Evolutionary conservation across 2,888 invertebrate genomes (phyloP), one percentile per base, ranked within the genome.

Genomic region (Melanostoma mellinum): DNA sequence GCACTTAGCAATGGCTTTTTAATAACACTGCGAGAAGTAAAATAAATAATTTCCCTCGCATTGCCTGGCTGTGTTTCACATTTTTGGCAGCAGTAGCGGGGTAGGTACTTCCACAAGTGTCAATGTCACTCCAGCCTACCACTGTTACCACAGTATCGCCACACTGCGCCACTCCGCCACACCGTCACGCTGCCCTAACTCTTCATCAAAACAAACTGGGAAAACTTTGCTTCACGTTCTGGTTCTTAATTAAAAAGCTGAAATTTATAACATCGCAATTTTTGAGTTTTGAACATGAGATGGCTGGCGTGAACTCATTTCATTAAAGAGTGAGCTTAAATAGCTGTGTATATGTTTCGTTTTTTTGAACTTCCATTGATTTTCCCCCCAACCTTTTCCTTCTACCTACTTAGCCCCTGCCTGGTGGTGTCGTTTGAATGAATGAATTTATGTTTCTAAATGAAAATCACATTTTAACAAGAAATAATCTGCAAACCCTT

Each of bases 381-480:
- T 38, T 38, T 30, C 5, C 4, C 3, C 53, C 36, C 6, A 30
- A 30, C 9, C 30, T 6, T 38, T 10, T n/a, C 5, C n/a, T 20
- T 5, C 61, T 50, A 9, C n/a, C 52, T 60, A 52, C 35, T 65
- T 61, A 48, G 56, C 56, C 69, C 63, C 53, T 56, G 3, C 40
- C 30, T 52, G 36, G 6, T 33, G 33, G 42, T 33, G 44, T 20
- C n/a, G 30, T 71, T 63, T 46, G 53, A 79, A 71, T 71, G 60
- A 84, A 75, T 61, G 84, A 79, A 84, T 74, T 78, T 79, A 78
- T 74, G 82, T 79, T 53, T 52, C 69, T 40, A 55, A 72, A 50
- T 53, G 79, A 78, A 82, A 84, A 75, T 84, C 79, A 71, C 67
- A 84, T 67, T 71, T 84, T 84, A 79, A 79, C 74, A 74, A 75